Conservation (phyloP, 2,113 vertebrate genomes). For the Heptranchias perlo region DNA sequence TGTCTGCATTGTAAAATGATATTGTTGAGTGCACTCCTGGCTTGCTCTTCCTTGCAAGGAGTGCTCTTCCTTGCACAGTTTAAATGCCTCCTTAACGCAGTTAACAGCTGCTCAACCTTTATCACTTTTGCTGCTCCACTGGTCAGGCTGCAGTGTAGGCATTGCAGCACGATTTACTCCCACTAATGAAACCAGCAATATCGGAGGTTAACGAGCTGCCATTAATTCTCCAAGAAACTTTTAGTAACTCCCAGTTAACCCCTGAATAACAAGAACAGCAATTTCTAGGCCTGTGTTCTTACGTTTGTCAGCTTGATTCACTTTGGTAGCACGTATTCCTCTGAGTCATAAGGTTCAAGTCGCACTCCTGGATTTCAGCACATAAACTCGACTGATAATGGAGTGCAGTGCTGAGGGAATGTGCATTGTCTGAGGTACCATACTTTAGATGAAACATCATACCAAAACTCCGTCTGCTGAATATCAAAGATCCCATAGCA, state of each 20-base stretch:
- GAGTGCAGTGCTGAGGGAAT: background rate
- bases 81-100: background rate
- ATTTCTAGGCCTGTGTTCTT: background rate
- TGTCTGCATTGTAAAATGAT: background rate
- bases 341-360: too few species aligned
- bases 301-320: background rate
- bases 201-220: background rate
- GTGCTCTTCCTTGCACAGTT: background rate
- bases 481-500: background rate
- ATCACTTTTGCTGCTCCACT: constrained; percentile 6
- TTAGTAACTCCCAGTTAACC: background rate
- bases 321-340: background rate
- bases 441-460: background rate
- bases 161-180: background rate
- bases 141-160: background rate
- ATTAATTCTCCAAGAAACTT: constrained; percentile 9
- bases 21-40: background rate
- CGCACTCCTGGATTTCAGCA: background rate
- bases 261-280: background rate
- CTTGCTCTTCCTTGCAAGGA: background rate
- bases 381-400: background rate
- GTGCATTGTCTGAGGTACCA: background rate
- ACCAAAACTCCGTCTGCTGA: background rate
- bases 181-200: constrained; percentile 29
- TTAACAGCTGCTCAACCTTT: constrained; percentile 10